Percentiles rank a stretch among this genome's conserved stretches.
Evolutionary conservation across 92 coral and sea anemone genomes (phyloP).

Genomic region (Isaurus tuberculatus): DNA sequence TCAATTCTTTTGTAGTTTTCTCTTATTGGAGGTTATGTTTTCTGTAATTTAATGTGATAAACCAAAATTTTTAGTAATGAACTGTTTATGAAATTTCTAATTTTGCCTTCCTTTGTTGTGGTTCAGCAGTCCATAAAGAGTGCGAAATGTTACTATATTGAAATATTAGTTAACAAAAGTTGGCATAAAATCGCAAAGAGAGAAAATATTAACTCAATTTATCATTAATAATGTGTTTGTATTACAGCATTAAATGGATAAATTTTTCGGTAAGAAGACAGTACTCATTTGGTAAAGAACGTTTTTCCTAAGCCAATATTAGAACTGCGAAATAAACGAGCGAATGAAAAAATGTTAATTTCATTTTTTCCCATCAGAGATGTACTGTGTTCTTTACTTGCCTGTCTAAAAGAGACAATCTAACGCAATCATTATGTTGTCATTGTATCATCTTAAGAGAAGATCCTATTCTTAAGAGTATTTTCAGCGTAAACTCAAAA

Average conservation of each 20-base stretch:
- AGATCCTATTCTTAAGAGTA: background rate
- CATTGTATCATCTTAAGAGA: constrained; percentile 27
- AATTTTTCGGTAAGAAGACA: constrained; percentile 9
- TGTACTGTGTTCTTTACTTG: background rate
- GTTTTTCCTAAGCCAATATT: constrained; percentile 11
- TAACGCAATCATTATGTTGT: constrained; percentile 7
- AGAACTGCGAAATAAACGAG: background rate
- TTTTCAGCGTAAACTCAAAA: constrained; percentile 19
- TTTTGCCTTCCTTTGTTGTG: constrained; percentile 14
- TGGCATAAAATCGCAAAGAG: constrained; percentile 53
- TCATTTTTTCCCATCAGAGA: background rate
- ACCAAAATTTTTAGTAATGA: constrained; percentile 20
- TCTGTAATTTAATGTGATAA: constrained; percentile 33
- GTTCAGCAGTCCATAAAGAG: background rate
- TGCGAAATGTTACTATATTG: constrained; percentile 10
- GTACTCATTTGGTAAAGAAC: background rate
- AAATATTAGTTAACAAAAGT: constrained; percentile 83
- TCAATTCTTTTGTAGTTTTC: constrained; percentile 32
- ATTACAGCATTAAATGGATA: constrained; percentile 45
- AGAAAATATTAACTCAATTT: constrained; percentile 60
- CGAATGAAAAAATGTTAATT: background rate
- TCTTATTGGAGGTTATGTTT: constrained; percentile 17
- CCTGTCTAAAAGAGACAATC: background rate
- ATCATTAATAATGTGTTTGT: constrained; percentile 49
- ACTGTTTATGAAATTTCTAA: constrained; percentile 33